Base-by-base conservation (phyloP, 2,113 vertebrate genomes). In the Eleginops maclovinus region DNA sequence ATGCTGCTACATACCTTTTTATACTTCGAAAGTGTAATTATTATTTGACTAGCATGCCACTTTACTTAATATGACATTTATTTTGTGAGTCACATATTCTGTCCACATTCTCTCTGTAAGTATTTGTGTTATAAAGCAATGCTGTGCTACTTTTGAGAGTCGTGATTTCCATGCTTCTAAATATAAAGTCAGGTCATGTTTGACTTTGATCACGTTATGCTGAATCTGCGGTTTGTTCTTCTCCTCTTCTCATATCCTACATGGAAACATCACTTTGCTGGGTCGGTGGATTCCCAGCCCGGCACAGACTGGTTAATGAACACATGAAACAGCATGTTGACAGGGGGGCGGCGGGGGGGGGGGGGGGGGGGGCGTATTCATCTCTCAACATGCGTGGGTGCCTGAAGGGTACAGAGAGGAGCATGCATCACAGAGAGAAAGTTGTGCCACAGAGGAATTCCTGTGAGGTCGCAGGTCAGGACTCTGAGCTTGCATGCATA, bases 401-500 rank as follows among this genome's bases (percentile, higher is more conserved):
- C 40, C 22, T 24, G 56, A 14, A 21, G 56, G 17, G 53, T 2
- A 14, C 19, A 22, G 47, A 59, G 19, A 68, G 64, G 44, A 14
- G 8, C 46, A 43, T 12, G 10, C 41, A 55, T 70, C 36, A 31
- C 53, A 75, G 26, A 77, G 51, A 61, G 73, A 79, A 63, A 67
- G 73, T 49, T 4, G 13, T 49, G 46, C 43, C 28, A 16, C 26
- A 4, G 40, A 60, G 65, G 59, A 59, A 82, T 87, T 70, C 75
- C 61, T 81, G 40, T 31, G 64, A 65, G 87, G 87, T 87, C 82
- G 84, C 15, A 88, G 88, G 81, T 87, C 66, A 54, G 36, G 31
- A 67, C 75, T 41, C 72, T 54, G 47, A 63, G 36, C 55, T 72
- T 46, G 19, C 58, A 17, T 64, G 65, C 69, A 79, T 63, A 70